phyloP scores from a whole-genome alignment of 2,113 vertebrate species.

The Melanerpes aurifrons region DNA sequence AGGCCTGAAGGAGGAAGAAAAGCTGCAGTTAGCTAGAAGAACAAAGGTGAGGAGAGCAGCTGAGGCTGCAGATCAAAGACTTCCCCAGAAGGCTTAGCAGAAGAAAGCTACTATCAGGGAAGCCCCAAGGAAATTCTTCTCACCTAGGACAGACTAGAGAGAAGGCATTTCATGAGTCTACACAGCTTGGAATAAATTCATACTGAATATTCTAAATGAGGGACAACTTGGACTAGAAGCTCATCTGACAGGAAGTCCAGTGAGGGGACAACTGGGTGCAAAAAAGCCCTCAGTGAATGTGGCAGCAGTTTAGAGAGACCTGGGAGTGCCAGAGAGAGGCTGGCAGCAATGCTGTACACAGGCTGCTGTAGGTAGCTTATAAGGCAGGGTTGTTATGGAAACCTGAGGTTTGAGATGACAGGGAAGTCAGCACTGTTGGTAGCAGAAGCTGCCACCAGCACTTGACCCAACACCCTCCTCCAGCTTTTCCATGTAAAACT shows the following conservation, averaged over 20 bases:
- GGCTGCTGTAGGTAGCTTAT: not conserved
- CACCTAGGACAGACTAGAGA: not conserved
- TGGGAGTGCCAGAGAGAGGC: not conserved
- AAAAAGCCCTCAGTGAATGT: not conserved
- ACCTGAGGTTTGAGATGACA: not conserved
- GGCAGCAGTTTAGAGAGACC: not conserved
- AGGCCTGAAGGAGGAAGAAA: conserved; percentile 19
- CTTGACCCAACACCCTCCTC: not conserved
- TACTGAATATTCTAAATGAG: not conserved
- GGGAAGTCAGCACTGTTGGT: not conserved
- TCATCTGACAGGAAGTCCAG: not conserved
- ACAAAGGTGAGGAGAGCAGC: not conserved
- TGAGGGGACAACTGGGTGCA: not conserved
- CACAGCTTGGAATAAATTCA: not conserved
- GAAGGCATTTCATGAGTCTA: not conserved
- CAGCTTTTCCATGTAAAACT: not conserved
- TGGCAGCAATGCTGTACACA: rapidly evolving
- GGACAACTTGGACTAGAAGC: not conserved
- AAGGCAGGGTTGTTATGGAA: conserved; percentile 9
- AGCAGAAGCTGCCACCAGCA: not conserved
- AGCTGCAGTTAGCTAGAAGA: not conserved
- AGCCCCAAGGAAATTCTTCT: not conserved
- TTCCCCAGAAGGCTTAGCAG: not conserved
- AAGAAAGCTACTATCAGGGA: not conserved
- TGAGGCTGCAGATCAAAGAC: not conserved